Evolutionary conservation across 1,140 invertebrate species (phyloP).

Genomic region (Hesperophylax magnus): DNA sequence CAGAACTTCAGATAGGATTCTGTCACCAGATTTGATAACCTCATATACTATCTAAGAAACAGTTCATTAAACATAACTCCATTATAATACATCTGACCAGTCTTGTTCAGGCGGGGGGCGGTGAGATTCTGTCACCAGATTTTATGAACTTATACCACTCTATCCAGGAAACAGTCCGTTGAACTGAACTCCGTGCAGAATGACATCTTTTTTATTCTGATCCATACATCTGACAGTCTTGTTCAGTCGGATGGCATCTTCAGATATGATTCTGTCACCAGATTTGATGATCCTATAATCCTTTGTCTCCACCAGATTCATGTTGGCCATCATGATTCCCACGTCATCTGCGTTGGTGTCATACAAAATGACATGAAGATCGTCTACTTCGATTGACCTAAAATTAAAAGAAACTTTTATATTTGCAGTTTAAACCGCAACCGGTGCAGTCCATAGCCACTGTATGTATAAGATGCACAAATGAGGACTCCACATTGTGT

Average conservation of each 20-base stretch:
- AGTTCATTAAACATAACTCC: too few species aligned
- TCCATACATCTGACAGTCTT: neutral
- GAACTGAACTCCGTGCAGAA: slow-evolving; percentile 11
- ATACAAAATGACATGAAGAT: neutral
- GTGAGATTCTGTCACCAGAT: too few species aligned
- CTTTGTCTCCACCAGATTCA: neutral
- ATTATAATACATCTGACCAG: too few species aligned
- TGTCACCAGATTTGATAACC: neutral
- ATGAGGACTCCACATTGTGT: too few species aligned
- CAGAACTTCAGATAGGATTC: neutral
- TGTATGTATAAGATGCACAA: too few species aligned
- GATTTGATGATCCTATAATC: neutral
- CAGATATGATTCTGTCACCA: slow-evolving; percentile 8
- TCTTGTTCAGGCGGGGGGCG: too few species aligned
- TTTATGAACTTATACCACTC: neutral
- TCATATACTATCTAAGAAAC: neutral
- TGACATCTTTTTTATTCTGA: neutral
- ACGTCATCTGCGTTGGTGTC: slow-evolving; percentile 1
- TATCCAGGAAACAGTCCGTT: slow-evolving; percentile 17
- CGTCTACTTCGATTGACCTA: slow-evolving; percentile 8
- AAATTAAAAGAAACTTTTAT: slow-evolving; percentile 6
- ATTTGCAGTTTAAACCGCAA: too few species aligned
- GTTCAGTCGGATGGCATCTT: slow-evolving; percentile 2
- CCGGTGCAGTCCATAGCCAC: too few species aligned
- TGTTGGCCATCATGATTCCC: neutral